Evolutionary conservation across 2,113 vertebrate species (phyloP), one percentile per base, ranked within the genome.

Genomic region (Clarias macrocephalus): DNA sequence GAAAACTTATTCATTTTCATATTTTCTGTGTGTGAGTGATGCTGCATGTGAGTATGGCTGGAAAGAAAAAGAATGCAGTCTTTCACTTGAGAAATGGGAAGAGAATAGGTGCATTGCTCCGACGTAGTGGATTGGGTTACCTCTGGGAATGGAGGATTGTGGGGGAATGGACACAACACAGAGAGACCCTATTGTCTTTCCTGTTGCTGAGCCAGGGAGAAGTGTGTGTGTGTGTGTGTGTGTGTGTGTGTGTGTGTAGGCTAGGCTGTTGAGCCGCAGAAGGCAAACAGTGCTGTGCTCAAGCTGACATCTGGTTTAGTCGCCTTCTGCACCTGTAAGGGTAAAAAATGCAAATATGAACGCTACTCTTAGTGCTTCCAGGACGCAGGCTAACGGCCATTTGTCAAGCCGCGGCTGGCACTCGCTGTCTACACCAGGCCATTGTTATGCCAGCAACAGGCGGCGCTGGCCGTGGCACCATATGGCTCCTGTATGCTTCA

Each of bases 51-150:
- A 75, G 54, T 21, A 83, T 77, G 76, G 84, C 87, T 89, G 77
- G 77, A 85, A 70, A 87, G 54, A 80, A 85, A 85, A 91, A 92
- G 93, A 96, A 95, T 94, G 95, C 93, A 94, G 94, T 95, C 94
- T 94, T 92, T 94, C 89, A 93, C 91, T 96, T 93, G 94, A 95
- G 94, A 96, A 96, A 96, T 96, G 94, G 89, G 95, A 96, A 95
- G 94, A 95, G 95, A 96, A 96, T 96, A 96, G 96, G 94, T 95
- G 95, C 96, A 96, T 96, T 96, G 96, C 95, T 96, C 93, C 93
- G 94, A 93, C 94, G 56, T 87, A 95, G 94, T 96, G 88, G 91
- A 92, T 91, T 90, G 87, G 88, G 92, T 93, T 91, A 87, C 89
- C 90, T 92, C 89, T 91, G 87, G 86, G 89, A 91, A 84, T 88